phyloP scores from a whole-genome alignment of 1,140 invertebrate species.

The Coptotermes formosanus region DNA sequence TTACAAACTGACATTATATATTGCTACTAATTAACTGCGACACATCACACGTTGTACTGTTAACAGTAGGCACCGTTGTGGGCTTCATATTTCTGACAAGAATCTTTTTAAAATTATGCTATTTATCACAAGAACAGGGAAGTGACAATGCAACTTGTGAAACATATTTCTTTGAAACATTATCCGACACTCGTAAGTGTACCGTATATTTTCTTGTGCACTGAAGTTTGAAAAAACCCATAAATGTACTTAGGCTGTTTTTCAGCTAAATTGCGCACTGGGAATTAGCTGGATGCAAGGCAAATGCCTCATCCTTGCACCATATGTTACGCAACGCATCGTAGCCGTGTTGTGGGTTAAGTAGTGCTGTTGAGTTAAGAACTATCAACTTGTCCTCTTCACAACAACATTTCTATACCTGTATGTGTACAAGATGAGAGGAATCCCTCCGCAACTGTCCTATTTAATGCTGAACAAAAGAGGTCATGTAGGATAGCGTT shows the following conservation, averaged over 20 bases:
- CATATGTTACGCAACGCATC: background rate
- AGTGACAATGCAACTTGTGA: too few species aligned
- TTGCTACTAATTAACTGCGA: too few species aligned
- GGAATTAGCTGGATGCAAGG: background rate
- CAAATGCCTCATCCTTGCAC: background rate
- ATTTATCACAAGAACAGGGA: too few species aligned
- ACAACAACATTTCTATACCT: constrained; percentile 10
- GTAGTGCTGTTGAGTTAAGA: constrained; percentile 1
- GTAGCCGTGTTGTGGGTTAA: background rate
- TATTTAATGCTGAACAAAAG: constrained; percentile 3
- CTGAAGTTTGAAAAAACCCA: too few species aligned
- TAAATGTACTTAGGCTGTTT: background rate
- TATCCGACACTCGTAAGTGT: too few species aligned
- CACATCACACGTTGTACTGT: too few species aligned
- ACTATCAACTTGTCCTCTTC: constrained; percentile 16
- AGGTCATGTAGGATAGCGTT: background rate
- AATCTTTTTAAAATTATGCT: too few species aligned
- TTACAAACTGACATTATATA: too few species aligned
- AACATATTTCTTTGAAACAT: too few species aligned
- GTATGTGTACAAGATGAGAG: background rate
- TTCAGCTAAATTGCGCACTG: background rate
- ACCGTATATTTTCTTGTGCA: too few species aligned
- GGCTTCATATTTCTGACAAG: too few species aligned
- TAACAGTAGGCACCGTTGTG: too few species aligned
- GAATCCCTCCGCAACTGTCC: background rate